Conservation (phyloP, 2,113 vertebrate species). For the Heliornis fulica region DNA sequence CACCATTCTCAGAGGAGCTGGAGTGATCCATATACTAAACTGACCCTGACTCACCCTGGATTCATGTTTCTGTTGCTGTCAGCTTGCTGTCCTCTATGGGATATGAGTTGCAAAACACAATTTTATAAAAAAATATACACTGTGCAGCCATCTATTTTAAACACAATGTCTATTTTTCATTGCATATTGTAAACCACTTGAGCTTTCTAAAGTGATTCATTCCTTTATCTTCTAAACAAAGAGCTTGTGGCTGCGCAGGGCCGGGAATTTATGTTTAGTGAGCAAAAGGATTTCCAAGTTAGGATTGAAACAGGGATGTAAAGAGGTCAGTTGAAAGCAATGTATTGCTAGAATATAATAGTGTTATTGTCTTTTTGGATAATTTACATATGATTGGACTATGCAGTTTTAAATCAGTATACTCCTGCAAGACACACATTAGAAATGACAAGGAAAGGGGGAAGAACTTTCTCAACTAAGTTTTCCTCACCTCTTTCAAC, state of each 20-base stretch:
- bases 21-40: neutral
- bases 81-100: conserved; percentile 3
- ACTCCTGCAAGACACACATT: neutral
- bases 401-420: neutral
- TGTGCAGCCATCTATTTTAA: conserved; percentile 30
- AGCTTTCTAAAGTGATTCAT: conserved; percentile 56
- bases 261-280: neutral
- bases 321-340: neutral
- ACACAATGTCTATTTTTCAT: conserved; percentile 44
- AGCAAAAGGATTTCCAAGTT: neutral
- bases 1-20: neutral
- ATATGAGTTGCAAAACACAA: conserved; percentile 26
- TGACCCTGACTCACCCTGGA: conserved; percentile 3
- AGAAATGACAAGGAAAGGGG: neutral
- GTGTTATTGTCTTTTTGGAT: neutral
- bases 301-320: neutral
- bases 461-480: neutral
- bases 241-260: neutral
- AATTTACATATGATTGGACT: neutral
- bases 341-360: neutral
- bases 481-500: neutral
- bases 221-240: conserved; percentile 60
- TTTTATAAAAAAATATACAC: neutral
- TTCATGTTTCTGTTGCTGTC: conserved; percentile 18
- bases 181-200: conserved; percentile 41